Evolutionary conservation across 2,113 vertebrate species (phyloP).

Genomic region (Polypterus senegalus): DNA sequence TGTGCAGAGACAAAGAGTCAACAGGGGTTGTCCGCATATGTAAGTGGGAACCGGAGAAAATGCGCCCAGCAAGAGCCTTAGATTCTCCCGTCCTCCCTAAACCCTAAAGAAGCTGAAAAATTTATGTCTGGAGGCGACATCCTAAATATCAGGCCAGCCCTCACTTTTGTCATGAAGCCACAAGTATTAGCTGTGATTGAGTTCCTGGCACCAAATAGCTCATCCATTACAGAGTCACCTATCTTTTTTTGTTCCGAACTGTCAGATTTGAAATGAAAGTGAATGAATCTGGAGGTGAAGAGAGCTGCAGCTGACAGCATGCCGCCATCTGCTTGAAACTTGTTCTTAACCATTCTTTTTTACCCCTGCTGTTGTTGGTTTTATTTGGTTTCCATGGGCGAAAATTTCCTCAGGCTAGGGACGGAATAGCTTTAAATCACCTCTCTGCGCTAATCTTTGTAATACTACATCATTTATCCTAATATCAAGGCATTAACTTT

Average conservation of each 20-base stretch:
- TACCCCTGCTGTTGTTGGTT: constrained; percentile 34
- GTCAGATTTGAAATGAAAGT: constrained; percentile 53
- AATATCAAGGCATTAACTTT: too few species aligned
- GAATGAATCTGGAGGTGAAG: constrained; percentile 52
- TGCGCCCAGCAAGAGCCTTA: constrained; percentile 48
- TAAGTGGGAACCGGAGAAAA: constrained; percentile 48
- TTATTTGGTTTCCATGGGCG: constrained; percentile 62
- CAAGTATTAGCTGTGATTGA: constrained; percentile 65
- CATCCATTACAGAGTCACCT: constrained; percentile 58
- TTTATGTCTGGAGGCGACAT: constrained; percentile 30
- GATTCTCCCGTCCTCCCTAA: constrained; percentile 8
- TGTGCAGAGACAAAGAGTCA: constrained; percentile 49
- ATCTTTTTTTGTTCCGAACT: constrained; percentile 61
- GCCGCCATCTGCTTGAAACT: constrained; percentile 61
- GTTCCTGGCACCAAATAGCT: constrained; percentile 56
- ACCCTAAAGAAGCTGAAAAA: constrained; percentile 24
- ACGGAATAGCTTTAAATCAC: too few species aligned
- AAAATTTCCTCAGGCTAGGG: constrained; percentile 37
- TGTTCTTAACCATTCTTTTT: constrained; percentile 50
- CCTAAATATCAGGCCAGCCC: constrained; percentile 39
- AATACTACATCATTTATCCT: too few species aligned
- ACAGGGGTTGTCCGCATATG: constrained; percentile 43
- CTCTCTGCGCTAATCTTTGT: too few species aligned
- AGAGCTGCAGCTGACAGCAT: constrained; percentile 55
- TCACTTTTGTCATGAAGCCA: constrained; percentile 50